These are phyloP conservation scores for Scaptomyza montana DNA, from an alignment of 1,140 invertebrate species.

Conservation along the genomic window DNA sequence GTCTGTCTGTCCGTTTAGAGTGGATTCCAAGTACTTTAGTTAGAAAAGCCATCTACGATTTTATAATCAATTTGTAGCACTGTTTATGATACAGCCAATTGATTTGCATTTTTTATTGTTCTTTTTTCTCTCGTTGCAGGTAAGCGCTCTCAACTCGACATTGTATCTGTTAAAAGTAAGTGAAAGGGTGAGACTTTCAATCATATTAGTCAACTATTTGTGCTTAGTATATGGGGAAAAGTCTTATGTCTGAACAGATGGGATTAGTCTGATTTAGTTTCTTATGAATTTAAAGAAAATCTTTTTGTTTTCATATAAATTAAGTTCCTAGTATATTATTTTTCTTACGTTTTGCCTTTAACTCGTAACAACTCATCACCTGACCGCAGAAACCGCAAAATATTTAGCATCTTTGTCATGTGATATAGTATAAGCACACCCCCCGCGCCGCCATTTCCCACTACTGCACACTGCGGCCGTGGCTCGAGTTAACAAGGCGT, in stretches of 20 bases:
- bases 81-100: conserved; percentile 58
- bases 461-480: conserved; percentile 7
- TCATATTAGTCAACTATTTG: background rate
- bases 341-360: too few relatives aligned
- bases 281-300: too few relatives aligned
- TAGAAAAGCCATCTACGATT: conserved; percentile 37
- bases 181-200: background rate
- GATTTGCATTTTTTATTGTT: conserved; percentile 48
- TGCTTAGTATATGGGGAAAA: too few relatives aligned
- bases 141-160: conserved; percentile 33
- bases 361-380: background rate
- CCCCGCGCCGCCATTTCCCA: conserved; percentile 4
- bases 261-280: too few relatives aligned
- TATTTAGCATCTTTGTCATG: conserved; percentile 51
- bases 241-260: too few relatives aligned
- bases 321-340: too few relatives aligned
- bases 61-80: conserved; percentile 45
- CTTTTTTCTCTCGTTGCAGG: conserved; percentile 41
- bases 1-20: conserved; percentile 11
- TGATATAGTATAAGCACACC: conserved; percentile 25
- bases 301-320: too few relatives aligned
- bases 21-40: conserved; percentile 44
- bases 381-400: conserved; percentile 61
- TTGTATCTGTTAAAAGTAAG: conserved; percentile 35
- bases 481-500: conserved; percentile 73